Percentiles rank a stretch among this genome's conserved stretches.
Conservation (phyloP, 2,888 invertebrate species). For the Mamestra brassicae region DNA sequence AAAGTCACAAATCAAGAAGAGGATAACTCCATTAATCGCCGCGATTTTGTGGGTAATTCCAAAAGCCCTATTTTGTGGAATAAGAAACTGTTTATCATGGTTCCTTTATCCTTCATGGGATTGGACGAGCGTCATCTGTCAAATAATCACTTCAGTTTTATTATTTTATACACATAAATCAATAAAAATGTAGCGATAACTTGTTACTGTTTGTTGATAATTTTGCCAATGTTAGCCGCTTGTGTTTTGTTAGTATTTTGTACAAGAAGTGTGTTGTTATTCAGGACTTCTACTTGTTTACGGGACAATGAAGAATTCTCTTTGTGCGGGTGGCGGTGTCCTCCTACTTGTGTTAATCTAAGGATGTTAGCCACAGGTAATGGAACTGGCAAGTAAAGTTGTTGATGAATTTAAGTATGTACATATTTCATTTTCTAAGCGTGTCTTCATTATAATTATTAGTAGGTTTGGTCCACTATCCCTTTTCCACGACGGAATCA, state of each 20-base stretch:
- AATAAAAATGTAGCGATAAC: constrained; percentile 44
- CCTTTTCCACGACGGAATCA: too few relatives aligned
- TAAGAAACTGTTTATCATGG: background rate
- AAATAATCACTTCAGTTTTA: constrained; percentile 11
- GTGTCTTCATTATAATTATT: background rate
- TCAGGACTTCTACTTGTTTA: constrained; percentile 79
- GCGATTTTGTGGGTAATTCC: background rate
- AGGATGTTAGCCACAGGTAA: constrained; percentile 70
- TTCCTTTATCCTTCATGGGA: background rate
- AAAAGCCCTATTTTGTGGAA: background rate
- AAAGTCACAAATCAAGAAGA: background rate
- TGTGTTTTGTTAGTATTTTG: constrained; percentile 50
- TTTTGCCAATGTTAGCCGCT: constrained; percentile 45
- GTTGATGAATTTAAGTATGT: background rate
- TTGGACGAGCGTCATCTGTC: background rate
- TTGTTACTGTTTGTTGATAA: constrained; percentile 25
- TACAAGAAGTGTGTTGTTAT: constrained; percentile 55
- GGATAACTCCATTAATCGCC: background rate
- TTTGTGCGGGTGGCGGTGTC: constrained; percentile 84
- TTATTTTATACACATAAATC: constrained; percentile 29
- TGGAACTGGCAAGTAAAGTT: background rate
- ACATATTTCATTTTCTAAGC: background rate
- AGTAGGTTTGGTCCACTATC: background rate
- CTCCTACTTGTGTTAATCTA: constrained; percentile 85
- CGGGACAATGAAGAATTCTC: constrained; percentile 81